phyloP scores from a whole-genome alignment of 2,797 vertebrate genomes.

The Falco peregrinus region DNA sequence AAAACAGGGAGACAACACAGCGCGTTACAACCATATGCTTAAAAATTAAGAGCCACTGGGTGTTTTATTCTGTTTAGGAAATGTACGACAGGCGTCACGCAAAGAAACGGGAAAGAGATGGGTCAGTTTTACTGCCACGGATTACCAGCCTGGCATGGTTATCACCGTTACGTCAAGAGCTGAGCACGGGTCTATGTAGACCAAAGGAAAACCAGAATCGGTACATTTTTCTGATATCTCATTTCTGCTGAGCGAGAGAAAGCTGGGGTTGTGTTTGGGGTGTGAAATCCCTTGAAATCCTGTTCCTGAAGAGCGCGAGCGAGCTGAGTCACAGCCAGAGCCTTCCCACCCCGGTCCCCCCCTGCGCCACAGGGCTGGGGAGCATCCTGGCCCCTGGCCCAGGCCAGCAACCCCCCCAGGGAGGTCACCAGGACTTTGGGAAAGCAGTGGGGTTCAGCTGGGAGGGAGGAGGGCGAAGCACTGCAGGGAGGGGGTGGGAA shows the following conservation, averaged over 20 bases:
- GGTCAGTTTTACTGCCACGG: accelerated
- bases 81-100: accelerated
- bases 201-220: neutral
- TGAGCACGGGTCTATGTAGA: neutral
- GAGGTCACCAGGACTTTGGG: neutral
- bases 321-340: constrained; percentile 41
- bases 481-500: constrained; percentile 41
- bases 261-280: constrained; percentile 57
- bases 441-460: neutral
- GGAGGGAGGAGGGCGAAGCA: neutral
- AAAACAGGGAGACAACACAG: neutral
- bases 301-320: constrained; percentile 53
- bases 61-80: neutral
- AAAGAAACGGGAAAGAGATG: neutral
- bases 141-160: accelerated
- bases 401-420: accelerated
- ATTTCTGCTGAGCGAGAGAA: constrained; percentile 48
- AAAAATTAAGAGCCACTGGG: neutral
- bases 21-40: too few relatives aligned
- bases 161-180: neutral
- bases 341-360: neutral
- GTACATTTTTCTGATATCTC: neutral
- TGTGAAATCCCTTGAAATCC: constrained; percentile 67
- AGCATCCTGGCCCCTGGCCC: neutral
- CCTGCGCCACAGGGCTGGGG: neutral